Base-by-base conservation (phyloP, 1,140 invertebrate genomes). In the Saccostrea cuccullata region DNA sequence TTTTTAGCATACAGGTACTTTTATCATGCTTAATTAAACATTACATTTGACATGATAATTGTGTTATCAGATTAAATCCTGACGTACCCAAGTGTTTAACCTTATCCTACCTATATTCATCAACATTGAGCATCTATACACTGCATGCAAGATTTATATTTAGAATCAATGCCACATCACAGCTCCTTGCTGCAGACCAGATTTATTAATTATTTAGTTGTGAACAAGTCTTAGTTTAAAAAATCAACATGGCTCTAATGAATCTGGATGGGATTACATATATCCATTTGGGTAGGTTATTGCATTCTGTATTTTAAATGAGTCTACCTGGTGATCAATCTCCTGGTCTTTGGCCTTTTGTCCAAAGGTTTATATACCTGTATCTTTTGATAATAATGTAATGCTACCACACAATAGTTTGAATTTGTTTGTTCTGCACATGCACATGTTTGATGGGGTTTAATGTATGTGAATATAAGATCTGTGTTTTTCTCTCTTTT, bases 201-300 rank as follows among this genome's bases (percentile, higher is more conserved):
- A 40, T 77, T 77, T 36, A 77, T 30, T 77, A 77, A 30, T 77
- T 77, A 77, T 77, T 77, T 77, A 77, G 26, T 77, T 77, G 70
- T 77, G 70, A 30, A 73, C 26, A 73, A 73, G 67, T 73, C 67
- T 77, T 77, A 36, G 5, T 15, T n/a, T 8, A 47, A 47, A 15
- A 77, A 77, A 77, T 77, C 70, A 77, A 12, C 15, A 84, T 84
- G 82, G 82, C 82, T 55, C 47, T 84, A 26, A 84, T 84, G 82
- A 84, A 84, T 84, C 12, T 84, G 40, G 82, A 84, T 56, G 82
- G 82, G 47, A 84, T 84, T 26, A 84, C 82, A 17, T 84, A 84
- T 26, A 84, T 84, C 23, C 82, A 84, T n/a, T 84, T 84, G 55
- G 82, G 82, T 84, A 84, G 82, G 82, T 55, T 84, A n/a, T 84